These are phyloP conservation scores for Anolis sagrei DNA, from an alignment of 2,113 vertebrate species.

Conservation along the genomic window DNA sequence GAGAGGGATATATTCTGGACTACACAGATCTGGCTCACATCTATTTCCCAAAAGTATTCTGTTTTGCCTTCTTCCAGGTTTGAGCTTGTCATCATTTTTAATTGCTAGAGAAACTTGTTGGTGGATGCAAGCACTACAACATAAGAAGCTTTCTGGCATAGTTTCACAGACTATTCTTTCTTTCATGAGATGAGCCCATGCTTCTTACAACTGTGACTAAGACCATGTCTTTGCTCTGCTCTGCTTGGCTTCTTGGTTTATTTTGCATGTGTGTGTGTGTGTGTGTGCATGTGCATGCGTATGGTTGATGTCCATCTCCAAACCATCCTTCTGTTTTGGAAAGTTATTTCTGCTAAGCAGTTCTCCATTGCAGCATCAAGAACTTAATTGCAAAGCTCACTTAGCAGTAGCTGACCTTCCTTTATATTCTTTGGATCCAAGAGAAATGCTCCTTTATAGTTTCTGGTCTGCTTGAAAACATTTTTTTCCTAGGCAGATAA, in stretches of 20 bases:
- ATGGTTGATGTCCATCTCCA: background rate
- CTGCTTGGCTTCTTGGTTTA: background rate
- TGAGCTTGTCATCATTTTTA: conserved; percentile 27
- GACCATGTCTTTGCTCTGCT: background rate
- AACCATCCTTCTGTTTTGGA: background rate
- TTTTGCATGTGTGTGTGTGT: background rate
- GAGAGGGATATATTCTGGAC: background rate
- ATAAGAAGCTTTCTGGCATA: background rate
- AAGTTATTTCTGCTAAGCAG: conserved; percentile 31
- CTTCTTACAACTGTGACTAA: background rate
- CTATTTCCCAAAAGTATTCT: background rate
- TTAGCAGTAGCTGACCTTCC: background rate
- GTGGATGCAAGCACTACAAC: background rate
- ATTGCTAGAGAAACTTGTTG: conserved; percentile 30
- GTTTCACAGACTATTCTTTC: background rate
- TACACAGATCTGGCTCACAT: rapidly evolving
- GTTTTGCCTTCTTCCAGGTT: background rate
- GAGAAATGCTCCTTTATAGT: background rate
- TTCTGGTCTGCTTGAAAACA: background rate
- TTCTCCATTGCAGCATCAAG: background rate
- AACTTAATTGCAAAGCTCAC: background rate
- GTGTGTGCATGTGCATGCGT: too few species aligned
- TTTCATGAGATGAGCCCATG: background rate
- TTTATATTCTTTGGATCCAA: background rate
- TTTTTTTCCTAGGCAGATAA: too few species aligned